Base-by-base conservation (phyloP, 2,888 invertebrate genomes). In the Lasioglossum marginatum region DNA sequence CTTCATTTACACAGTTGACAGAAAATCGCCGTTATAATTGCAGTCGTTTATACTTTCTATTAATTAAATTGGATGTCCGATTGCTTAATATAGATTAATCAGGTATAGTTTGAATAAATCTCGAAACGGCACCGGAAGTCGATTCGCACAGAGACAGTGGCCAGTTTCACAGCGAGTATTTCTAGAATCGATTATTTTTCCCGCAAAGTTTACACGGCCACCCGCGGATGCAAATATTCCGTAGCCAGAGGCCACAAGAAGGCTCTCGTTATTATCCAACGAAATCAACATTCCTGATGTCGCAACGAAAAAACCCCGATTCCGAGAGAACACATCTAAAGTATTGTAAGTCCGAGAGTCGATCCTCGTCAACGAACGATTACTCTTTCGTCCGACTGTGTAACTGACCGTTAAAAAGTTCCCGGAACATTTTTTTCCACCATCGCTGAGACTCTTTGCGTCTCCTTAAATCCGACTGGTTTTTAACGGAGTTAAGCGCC, bases 341-440 rank as follows among this genome's bases (percentile, higher is more conserved):
- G 23, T 52, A n/a, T 23, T 19, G 10, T 27, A 23, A 27, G 14
- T 40, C 27, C 45, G 31, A 72, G 27, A 48, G 72, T 72, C 31
- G 31, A 72, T 48, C 4, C 45, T 72, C 71, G 43, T 72, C 72
- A 48, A 72, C 45, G 8, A 48, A 72, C 45, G 4, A 48, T 72
- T 48, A 72, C 34, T 48, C 31, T 27, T 37, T 40, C 68, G 19
- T 34, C 19, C 23, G 8, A 10, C 40, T 4, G 40, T 27, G 37
- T 34, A 40, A 37, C 37, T 37, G 23, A 37, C 37, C 23, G 37
- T 68, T 34, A 34, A 31, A 66, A 66, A 34, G 16, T 66, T 34
- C 4, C 66, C 19, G 19, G 19, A 19, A 34, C 66, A 34, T 66
- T 19, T 34, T 34, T 31, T 31, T 31, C 34, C 34, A 4, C 0